A percentile compares a stretch with the other conserved stretches of the same genome.
Evolutionary conservation across 1,140 invertebrate genomes (phyloP).

Genomic region (Dryas iulia): DNA sequence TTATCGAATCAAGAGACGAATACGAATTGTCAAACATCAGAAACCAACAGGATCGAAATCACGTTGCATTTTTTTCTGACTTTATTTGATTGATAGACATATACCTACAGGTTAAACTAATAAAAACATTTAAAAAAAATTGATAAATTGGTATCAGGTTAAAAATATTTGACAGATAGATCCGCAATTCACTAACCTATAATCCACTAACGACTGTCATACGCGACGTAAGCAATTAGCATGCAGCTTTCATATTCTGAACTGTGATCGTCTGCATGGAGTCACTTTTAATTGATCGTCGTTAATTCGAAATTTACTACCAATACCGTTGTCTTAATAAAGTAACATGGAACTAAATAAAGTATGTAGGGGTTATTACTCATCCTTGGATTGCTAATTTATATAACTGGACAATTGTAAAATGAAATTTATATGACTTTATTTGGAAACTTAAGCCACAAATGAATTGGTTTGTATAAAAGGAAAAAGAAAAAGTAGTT

Average conservation of each 20-base stretch:
- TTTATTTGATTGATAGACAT: no score
- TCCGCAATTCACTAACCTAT: background rate
- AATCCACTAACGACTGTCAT: background rate
- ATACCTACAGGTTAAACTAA: no score
- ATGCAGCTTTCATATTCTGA: background rate
- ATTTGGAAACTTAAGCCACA: no score
- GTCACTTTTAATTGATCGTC: constrained; percentile 47
- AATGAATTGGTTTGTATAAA: no score
- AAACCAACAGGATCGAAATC: no score
- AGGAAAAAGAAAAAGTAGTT: no score
- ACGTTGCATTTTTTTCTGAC: no score
- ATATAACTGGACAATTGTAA: background rate
- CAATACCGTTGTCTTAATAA: constrained; percentile 32
- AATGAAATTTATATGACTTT: no score
- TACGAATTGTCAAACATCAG: no score
- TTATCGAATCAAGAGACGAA: no score
- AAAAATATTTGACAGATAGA: background rate
- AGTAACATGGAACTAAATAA: constrained; percentile 23
- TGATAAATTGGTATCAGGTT: no score
- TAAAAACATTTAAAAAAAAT: no score
- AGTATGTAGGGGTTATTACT: constrained; percentile 15
- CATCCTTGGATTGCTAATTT: constrained; percentile 7
- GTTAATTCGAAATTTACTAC: constrained; percentile 42
- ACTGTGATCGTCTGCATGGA: constrained; percentile 34
- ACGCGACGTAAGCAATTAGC: background rate